Evolutionary conservation across 2,797 vertebrate genomes (phyloP).

Genomic region (Gymnocypris eckloni): DNA sequence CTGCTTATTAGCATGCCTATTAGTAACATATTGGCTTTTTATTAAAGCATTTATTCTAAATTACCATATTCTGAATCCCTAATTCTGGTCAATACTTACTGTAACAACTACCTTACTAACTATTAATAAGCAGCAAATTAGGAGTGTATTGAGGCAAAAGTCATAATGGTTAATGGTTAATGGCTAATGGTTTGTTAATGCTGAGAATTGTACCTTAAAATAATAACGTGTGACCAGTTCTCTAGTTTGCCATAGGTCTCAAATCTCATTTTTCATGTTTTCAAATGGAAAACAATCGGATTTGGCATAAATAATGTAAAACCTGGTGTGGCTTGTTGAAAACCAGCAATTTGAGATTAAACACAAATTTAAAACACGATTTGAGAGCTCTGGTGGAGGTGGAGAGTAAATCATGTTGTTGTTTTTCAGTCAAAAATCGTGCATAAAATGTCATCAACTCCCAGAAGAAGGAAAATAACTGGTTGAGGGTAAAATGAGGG

Average conservation of each 20-base stretch:
- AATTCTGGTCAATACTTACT: no score
- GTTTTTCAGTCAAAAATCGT: background rate
- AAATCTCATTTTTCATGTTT: background rate
- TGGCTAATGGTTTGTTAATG: background rate
- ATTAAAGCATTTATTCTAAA: no score
- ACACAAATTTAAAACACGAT: background rate
- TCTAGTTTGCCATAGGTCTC: background rate
- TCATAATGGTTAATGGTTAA: no score
- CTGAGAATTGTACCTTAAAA: background rate
- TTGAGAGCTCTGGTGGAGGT: background rate
- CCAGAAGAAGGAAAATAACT: background rate
- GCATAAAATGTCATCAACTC: background rate
- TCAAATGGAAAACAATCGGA: background rate
- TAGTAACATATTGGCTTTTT: no score
- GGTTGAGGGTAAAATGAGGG: background rate
- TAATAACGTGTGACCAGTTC: no score
- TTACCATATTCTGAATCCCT: no score
- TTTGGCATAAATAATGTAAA: background rate
- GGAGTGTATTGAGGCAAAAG: no score
- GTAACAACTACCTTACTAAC: no score
- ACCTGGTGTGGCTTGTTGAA: background rate
- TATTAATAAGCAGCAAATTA: no score
- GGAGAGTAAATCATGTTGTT: background rate
- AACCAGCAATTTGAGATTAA: background rate
- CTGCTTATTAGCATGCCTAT: no score